Evolutionary conservation across 2,113 vertebrate species (phyloP).

Genomic region (Macrotus californicus): DNA sequence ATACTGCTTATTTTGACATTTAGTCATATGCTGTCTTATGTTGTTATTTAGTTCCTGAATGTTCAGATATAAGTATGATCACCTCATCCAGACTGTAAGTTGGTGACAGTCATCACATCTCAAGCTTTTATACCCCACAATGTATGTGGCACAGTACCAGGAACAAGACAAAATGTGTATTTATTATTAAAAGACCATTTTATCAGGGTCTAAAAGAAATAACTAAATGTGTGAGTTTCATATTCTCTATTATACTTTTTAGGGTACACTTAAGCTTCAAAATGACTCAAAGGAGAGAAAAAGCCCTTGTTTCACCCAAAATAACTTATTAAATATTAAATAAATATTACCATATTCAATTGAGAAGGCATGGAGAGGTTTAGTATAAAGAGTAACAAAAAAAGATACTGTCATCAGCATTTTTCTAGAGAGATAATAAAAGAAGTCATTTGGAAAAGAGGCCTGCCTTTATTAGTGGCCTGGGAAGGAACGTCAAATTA

Average conservation of each 20-base stretch:
- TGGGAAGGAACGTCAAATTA: conserved; percentile 3
- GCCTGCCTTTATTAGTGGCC: conserved; percentile 21
- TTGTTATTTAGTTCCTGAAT: background rate
- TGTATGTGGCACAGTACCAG: background rate
- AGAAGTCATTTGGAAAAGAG: conserved; percentile 48
- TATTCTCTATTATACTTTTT: background rate
- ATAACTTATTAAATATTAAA: conserved; percentile 49
- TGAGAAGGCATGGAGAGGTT: conserved; percentile 3
- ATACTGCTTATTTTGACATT: background rate
- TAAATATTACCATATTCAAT: conserved; percentile 8
- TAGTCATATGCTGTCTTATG: background rate
- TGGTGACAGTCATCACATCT: background rate
- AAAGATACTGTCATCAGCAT: conserved; percentile 48
- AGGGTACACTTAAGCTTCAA: background rate
- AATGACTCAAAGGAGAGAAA: background rate
- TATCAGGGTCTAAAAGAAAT: background rate
- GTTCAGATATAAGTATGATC: background rate
- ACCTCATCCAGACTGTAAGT: background rate
- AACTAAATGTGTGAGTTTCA: background rate
- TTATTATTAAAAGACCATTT: background rate
- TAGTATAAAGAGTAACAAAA: conserved; percentile 41
- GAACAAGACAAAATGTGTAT: background rate
- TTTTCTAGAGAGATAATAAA: conserved; percentile 56
- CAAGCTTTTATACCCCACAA: background rate
- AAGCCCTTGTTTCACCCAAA: conserved; percentile 1